These are phyloP conservation scores for Drosophila paracracens DNA, from an alignment of 2,888 invertebrate species.

Conservation along the genomic window DNA sequence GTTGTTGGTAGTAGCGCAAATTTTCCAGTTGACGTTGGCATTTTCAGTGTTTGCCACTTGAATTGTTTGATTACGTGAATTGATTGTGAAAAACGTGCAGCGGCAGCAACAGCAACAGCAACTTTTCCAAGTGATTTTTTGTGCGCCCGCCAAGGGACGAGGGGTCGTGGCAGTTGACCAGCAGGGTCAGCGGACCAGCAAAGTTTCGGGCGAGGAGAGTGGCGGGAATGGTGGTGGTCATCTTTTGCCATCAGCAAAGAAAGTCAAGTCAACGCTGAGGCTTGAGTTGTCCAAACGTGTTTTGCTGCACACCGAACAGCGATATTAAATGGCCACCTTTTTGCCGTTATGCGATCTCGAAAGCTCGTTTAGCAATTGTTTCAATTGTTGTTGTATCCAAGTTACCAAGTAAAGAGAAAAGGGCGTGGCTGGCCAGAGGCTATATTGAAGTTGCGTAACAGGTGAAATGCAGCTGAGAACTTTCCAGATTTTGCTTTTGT, in stretches of 20 bases:
- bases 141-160: not conserved
- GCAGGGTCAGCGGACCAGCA: slow-evolving; percentile 1
- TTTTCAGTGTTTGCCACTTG: slow-evolving; percentile 84
- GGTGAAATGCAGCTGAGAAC: not conserved
- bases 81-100: slow-evolving; percentile 82
- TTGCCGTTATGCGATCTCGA: slow-evolving; percentile 46
- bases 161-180: slow-evolving; percentile 16
- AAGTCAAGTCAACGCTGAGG: slow-evolving; percentile 41
- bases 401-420: not conserved
- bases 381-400: slow-evolving; percentile 8
- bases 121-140: slow-evolving; percentile 34
- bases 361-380: slow-evolving; percentile 26
- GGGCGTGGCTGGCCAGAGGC: not conserved
- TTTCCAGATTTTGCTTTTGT: not conserved
- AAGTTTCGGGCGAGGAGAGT: not conserved
- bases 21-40: slow-evolving; percentile 84
- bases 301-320: slow-evolving; percentile 56
- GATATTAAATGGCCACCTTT: slow-evolving; percentile 71
- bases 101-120: slow-evolving; percentile 67
- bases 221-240: slow-evolving; percentile 28
- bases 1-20: slow-evolving; percentile 69
- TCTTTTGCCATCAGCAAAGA: slow-evolving; percentile 49
- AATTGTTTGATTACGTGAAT: slow-evolving; percentile 84
- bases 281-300: slow-evolving; percentile 52
- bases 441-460: not conserved